Base-by-base conservation (phyloP, 1,140 invertebrate genomes). In the Drosophila lacteicornis region DNA sequence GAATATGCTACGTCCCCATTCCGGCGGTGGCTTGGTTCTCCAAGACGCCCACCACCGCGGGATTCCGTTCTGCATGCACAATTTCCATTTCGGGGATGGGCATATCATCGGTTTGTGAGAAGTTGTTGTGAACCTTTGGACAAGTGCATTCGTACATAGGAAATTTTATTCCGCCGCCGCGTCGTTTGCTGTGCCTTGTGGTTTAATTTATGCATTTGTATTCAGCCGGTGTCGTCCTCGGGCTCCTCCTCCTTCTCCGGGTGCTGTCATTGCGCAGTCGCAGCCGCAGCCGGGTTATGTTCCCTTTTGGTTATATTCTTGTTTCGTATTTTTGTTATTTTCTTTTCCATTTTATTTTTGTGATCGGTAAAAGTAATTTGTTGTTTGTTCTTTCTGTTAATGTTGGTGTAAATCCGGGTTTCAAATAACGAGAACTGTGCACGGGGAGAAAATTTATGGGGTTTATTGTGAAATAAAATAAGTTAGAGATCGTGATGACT, bases 331-430 rank as follows among this genome's bases (percentile, higher is more conserved):
- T 27, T 33, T 40, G 11, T 43, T 51, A 12, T 45, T 47, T 12
- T 38, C 57, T 61, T 25, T 51, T 46, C 33, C 36, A 12, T 7
- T 12, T 49, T 49, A 60, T 22, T 40, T 56, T 79, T 83, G 79
- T 83, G 77, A 87, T 87, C 74, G 85, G 85, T 75, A 90, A 90
- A 90, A 90, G 85, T 90, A 90, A 85, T 90, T 90, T 90, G 78
- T 76, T 80, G 78, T 65, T 75, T 49, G 67, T 85, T 90, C 74
- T 85, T 82, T 90, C 79, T 74, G 76, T 85, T 90, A 69, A 81
- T 85, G 77, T 57, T 79, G 78, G 59, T 76, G 77, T 82, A 90
- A 90, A 85, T 90, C 85, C 85, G 85, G 85, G 85, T 90, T 84
- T 90, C 67, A 88, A 84, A 81, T 90, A 80, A 83, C 84, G 79